These are phyloP conservation scores for Petrocephalus zakoni DNA, from an alignment of 2,113 vertebrate genomes.

Conservation along the genomic window DNA sequence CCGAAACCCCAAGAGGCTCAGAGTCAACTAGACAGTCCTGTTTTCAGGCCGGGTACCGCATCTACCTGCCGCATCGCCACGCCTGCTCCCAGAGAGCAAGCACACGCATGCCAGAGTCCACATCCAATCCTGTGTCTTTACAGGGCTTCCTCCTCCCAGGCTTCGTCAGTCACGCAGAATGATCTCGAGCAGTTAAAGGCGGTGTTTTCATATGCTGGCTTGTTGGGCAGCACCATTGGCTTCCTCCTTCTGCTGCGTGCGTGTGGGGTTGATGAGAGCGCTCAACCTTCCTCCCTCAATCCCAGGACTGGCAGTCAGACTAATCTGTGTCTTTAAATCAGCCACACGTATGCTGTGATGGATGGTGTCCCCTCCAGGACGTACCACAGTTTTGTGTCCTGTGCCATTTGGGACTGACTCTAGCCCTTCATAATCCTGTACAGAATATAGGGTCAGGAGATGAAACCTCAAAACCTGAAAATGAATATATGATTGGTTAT, in stretches of 20 bases:
- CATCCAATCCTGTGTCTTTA: slow-evolving; percentile 51
- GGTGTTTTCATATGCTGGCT: neutral
- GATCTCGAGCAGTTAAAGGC: neutral
- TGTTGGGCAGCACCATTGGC: too few relatives aligned
- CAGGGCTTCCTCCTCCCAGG: slow-evolving; percentile 36
- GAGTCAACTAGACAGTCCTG: neutral
- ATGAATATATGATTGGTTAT: neutral
- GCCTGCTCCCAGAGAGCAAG: slow-evolving; percentile 34
- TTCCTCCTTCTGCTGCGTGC: neutral
- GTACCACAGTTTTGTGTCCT: neutral
- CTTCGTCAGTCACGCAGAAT: slow-evolving; percentile 27
- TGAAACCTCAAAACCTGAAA: neutral
- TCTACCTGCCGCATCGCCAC: neutral
- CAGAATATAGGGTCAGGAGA: neutral
- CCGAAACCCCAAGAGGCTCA: neutral
- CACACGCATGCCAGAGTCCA: slow-evolving; percentile 7
- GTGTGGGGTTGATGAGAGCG: neutral
- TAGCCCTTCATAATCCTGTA: neutral
- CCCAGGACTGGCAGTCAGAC: neutral
- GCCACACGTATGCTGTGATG: neutral
- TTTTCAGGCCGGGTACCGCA: neutral
- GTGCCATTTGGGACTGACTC: neutral
- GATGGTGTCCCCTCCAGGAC: neutral
- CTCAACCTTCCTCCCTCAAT: neutral
- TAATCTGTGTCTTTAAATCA: neutral